A percentile compares a stretch with the other conserved stretches of the same genome.
Conservation (phyloP, 2,888 invertebrate species). For the Pogonocherus hispidulus region DNA sequence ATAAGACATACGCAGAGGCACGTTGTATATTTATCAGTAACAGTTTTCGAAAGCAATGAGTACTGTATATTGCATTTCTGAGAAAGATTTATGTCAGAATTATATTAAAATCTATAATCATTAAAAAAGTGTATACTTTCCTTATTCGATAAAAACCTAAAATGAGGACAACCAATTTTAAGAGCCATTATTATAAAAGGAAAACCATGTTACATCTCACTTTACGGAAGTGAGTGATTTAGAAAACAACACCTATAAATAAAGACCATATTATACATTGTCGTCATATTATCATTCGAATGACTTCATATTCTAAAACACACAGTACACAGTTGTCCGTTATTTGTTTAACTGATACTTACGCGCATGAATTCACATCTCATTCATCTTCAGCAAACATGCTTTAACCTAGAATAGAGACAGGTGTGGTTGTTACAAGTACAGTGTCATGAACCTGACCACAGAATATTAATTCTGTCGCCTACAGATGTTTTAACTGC, state of each 20-base stretch:
- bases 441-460: conserved; percentile 17
- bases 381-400: background rate
- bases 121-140: no score
- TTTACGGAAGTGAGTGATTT: background rate
- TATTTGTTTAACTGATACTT: background rate
- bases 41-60: no score
- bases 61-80: no score
- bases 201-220: background rate
- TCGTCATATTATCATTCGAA: background rate
- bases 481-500: background rate
- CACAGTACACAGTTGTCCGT: background rate
- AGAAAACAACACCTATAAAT: background rate
- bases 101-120: no score
- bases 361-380: background rate
- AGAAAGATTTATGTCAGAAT: no score
- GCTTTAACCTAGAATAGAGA: background rate
- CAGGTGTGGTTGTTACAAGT: conserved; percentile 8
- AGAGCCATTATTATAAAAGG: background rate
- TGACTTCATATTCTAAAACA: background rate
- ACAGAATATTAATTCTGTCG: background rate
- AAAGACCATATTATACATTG: background rate
- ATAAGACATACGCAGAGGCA: no score
- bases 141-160: no score
- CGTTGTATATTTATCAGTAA: no score
- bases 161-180: background rate